Base-by-base conservation (phyloP, 2,888 invertebrate genomes). In the Xanthorhoe designata region DNA sequence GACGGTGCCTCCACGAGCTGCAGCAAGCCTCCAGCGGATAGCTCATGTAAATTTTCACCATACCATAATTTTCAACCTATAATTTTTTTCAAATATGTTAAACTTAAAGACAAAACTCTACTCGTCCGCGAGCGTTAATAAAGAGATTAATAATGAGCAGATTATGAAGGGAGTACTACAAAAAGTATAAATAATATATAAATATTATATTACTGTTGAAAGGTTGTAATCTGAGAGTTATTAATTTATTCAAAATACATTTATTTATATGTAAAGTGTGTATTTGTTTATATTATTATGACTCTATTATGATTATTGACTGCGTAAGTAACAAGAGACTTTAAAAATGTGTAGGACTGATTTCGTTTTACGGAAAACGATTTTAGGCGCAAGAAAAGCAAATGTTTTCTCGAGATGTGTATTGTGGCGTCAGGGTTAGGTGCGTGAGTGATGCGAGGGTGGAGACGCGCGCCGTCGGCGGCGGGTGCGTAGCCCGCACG, bases 371-470 rank as follows among this genome's bases (percentile, higher is more conserved):
- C 69, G 77, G 74, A 79, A 79, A 35, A 70, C 70, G 72, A 73
- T 78, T 80, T 79, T 79, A 81, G 83, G 80, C 82, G 78, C 79
- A 80, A 68, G 72, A 76, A 82, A 84, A 84, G 80, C 64, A 83
- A 85, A 83, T 78, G 83, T 84, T 86, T 82, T 80, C 77, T 75
- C 78, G 75, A 75, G 72, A 80, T 77, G 71, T 75, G 61, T 69
- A 73, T 73, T 72, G 73, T 71, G 69, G 71, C 66, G 71, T 59
- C 73, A 78, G 80, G 78, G 78, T 63, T 58, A 66, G 66, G 61
- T 77, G 83, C 81, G 83, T 83, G 79, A 69, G 77, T 73, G 72
- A 62, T 66, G 65, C 70, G 69, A 69, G 53, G 45, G 61, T 54
- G 71, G 63, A 67, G 70, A 73, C 64, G 71, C 64, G 73, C 76